Conservation (phyloP, 2,888 invertebrate species). For the Lutraria lutraria region DNA sequence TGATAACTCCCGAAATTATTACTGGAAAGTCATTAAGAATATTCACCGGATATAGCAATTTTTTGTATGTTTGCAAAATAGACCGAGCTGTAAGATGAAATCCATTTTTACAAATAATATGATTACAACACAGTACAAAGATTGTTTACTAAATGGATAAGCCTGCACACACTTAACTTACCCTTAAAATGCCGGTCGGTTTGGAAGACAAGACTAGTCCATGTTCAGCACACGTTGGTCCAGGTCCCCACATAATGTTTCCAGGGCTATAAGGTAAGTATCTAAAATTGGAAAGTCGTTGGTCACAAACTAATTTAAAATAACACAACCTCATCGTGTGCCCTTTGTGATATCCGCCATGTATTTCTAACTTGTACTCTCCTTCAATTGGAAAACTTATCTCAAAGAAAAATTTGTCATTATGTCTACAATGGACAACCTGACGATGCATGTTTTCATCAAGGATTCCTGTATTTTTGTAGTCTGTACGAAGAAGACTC, state of each 20-base stretch:
- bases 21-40: too few species aligned
- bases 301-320: slow-evolving; percentile 45
- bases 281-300: slow-evolving; percentile 24
- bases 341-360: slow-evolving; percentile 45
- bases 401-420: slow-evolving; percentile 56
- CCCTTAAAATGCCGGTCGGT: slow-evolving; percentile 48
- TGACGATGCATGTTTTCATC: slow-evolving; percentile 36
- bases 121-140: too few species aligned
- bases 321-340: slow-evolving; percentile 46
- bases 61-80: too few species aligned
- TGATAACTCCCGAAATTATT: too few species aligned
- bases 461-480: slow-evolving; percentile 14
- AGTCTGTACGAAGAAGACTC: slow-evolving; percentile 27
- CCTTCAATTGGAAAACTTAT: slow-evolving; percentile 61
- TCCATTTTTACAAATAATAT: too few species aligned
- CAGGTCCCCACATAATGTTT: slow-evolving; percentile 62
- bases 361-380: slow-evolving; percentile 53
- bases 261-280: slow-evolving; percentile 46
- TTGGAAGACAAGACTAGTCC: slow-evolving; percentile 60
- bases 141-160: too few species aligned
- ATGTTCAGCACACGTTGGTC: slow-evolving; percentile 45
- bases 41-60: too few species aligned
- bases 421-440: slow-evolving; percentile 54
- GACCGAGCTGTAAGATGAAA: too few species aligned
- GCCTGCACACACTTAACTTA: not conserved